Evolutionary conservation across 2,797 vertebrate genomes (phyloP).

Genomic region (Buceros bicornis): DNA sequence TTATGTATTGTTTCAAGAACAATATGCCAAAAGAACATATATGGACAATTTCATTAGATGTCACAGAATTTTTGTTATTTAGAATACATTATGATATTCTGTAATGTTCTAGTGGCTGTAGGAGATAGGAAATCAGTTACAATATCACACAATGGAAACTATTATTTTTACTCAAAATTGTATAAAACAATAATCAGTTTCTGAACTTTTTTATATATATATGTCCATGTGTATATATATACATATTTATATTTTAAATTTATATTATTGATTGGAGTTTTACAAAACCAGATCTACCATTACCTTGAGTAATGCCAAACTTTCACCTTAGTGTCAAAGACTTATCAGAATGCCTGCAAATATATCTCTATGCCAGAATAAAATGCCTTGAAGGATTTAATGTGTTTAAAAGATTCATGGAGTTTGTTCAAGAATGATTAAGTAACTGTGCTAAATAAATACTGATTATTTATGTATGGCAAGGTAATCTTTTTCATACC

Average conservation of each 20-base stretch:
- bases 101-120: neutral
- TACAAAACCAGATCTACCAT: neutral
- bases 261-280: neutral
- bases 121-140: neutral
- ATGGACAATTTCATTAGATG: neutral
- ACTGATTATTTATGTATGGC: neutral
- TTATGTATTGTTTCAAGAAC: neutral
- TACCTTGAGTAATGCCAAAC: neutral
- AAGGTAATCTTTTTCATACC: neutral
- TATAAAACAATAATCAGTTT: neutral
- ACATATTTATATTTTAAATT: neutral
- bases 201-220: neutral
- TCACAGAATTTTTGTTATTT: neutral
- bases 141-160: neutral
- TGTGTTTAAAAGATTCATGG: constrained; percentile 21
- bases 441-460: constrained; percentile 27
- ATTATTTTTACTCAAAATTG: neutral
- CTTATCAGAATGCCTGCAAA: constrained; percentile 32
- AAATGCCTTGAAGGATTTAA: constrained; percentile 21
- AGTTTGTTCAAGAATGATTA: constrained; percentile 47
- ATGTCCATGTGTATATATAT: fast-evolving
- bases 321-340: neutral
- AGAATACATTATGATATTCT: neutral
- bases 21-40: neutral
- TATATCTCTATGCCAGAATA: neutral